A percentile compares a stretch with the other conserved stretches of the same genome.
Conservation (phyloP, 2,797 vertebrate species). For the Eulemur coronatus region DNA sequence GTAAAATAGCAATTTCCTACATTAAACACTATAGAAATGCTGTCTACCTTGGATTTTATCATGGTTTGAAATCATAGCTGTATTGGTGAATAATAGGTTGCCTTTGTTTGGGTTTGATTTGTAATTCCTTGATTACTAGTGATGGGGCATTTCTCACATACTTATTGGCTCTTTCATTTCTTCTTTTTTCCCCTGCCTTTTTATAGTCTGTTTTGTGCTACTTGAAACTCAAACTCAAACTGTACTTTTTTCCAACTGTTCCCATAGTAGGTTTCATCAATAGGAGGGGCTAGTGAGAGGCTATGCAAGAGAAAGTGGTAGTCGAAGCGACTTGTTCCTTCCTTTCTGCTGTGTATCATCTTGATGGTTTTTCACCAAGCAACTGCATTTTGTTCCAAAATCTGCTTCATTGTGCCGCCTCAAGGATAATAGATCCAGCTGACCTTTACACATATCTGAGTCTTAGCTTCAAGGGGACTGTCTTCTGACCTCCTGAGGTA, state of each 20-base stretch:
- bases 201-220: background rate
- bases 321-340: background rate
- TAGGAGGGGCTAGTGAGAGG: background rate
- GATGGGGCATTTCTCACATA: background rate
- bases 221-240: background rate
- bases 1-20: background rate
- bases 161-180: background rate
- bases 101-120: background rate
- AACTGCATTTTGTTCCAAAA: background rate
- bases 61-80: background rate
- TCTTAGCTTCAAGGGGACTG: background rate
- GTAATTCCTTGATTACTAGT: background rate
- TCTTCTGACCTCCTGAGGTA: background rate
- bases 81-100: background rate
- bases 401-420: background rate
- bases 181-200: background rate
- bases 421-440: background rate
- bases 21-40: background rate
- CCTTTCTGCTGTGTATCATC: background rate
- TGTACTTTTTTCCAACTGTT: background rate
- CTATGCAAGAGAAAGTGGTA: background rate
- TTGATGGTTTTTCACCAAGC: background rate
- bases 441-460: background rate
- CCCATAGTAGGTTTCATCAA: background rate
- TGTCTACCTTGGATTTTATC: background rate